Evolutionary conservation across 2,797 vertebrate species (phyloP).

Genomic region (Enteromius treurensis): DNA sequence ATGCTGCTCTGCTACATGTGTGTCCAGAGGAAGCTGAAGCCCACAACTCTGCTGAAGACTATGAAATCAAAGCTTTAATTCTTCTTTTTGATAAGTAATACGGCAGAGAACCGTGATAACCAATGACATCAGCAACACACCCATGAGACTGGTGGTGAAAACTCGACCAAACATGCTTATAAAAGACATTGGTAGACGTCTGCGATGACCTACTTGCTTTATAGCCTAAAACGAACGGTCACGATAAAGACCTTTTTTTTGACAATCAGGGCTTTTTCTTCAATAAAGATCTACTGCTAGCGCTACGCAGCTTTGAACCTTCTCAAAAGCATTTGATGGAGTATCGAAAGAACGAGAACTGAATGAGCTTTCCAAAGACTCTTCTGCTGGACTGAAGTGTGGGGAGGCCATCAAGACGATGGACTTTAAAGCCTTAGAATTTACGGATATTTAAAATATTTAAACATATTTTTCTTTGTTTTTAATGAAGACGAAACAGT

Average conservation of each 20-base stretch:
- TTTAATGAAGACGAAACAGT: slow-evolving; percentile 66
- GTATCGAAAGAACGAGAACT: slow-evolving; percentile 15
- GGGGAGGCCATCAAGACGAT: slow-evolving; percentile 61
- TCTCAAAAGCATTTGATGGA: neutral
- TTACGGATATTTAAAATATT: slow-evolving; percentile 74
- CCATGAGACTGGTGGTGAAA: slow-evolving; percentile 34
- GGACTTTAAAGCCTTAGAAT: slow-evolving; percentile 75
- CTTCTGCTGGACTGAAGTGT: slow-evolving; percentile 39
- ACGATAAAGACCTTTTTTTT: slow-evolving; percentile 68
- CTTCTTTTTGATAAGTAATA: slow-evolving; percentile 48
- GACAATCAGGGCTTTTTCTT: slow-evolving; percentile 78
- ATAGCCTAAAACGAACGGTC: slow-evolving; percentile 56
- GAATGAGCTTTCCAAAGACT: slow-evolving; percentile 37
- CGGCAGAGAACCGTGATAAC: slow-evolving; percentile 36
- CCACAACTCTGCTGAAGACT: neutral
- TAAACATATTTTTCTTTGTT: slow-evolving; percentile 66
- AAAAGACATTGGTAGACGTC: slow-evolving; percentile 45
- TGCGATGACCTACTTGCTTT: slow-evolving; percentile 63
- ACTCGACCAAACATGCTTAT: slow-evolving; percentile 50
- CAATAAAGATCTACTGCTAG: slow-evolving; percentile 53
- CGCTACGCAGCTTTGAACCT: slow-evolving; percentile 9
- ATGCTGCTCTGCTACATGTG: slow-evolving; percentile 49
- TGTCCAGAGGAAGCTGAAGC: slow-evolving; percentile 40
- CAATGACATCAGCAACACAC: slow-evolving; percentile 42
- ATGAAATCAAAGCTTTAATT: slow-evolving; percentile 64